Base-by-base conservation (phyloP, 1,140 invertebrate genomes). In the Teleogryllus occipitalis region DNA sequence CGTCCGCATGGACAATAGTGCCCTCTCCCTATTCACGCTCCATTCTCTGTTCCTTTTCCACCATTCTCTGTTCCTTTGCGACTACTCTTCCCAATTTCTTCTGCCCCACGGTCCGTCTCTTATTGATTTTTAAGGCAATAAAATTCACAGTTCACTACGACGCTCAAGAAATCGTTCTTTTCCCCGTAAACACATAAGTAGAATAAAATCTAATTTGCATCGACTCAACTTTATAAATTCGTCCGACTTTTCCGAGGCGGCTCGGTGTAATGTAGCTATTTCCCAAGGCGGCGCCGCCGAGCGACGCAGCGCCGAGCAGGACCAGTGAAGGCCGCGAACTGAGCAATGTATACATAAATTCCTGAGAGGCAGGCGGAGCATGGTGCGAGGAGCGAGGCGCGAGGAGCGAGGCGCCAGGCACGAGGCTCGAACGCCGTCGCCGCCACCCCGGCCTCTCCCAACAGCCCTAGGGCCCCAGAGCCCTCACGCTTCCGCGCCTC, bases 311-410 rank as follows among this genome's bases (percentile, higher is more conserved):
- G 54, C 10, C 2, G 54, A 65, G 54, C 54, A 65, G 54, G 54
- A 5, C 18, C 18, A 65, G 54, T 14, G 54, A 18, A 18, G 54
- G 54, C 54, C 54, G 54, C 54, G 2, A 65, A 65, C 54, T 18
- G 54, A 65, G 54, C 54, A 65, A 65, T 65, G 54, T 65, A 65
- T 65, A 65, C 54, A 65, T 65, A 65, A 65, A 65, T 65, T 65
- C 54, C 54, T 65, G 54, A 65, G 54, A 65, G 54, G 54, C 54
- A 65, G 18, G 54, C 54, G 54, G 10, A 65, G 54, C 54, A 7
- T 39, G 10, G 54, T 7, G 18, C 10, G 10, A 65, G 10, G 54
- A 2, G 54, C 10, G 2, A 10, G 54, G 10, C 2, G 54, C 10
- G 54, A 65, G 54, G 18, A 0, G 54, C 10, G 0, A 18, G 10